A percentile compares a stretch with the other conserved stretches of the same genome.
Conservation (phyloP, 1,140 invertebrate species). For the Trichomalopsis sarcophagae region DNA sequence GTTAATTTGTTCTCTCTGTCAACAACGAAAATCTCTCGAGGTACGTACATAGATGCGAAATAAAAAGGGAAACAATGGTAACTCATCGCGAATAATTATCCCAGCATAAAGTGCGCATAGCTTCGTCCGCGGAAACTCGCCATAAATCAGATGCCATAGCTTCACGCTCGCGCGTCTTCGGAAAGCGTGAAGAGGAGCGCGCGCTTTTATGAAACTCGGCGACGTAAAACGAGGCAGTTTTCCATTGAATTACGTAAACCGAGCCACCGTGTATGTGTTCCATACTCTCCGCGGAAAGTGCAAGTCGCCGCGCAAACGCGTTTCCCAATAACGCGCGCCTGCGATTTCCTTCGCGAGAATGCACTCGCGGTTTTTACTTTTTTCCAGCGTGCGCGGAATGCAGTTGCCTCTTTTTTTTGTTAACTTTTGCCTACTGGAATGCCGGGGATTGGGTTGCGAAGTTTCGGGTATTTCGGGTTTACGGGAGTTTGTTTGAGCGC, state of each 20-base stretch:
- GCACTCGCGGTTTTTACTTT: not conserved
- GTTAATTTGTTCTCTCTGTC: not conserved
- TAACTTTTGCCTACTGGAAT: not conserved
- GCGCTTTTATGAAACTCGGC: slow-evolving; percentile 19
- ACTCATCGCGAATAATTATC: not conserved
- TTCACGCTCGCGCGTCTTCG: slow-evolving; percentile 70
- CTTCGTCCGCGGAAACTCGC: slow-evolving; percentile 12
- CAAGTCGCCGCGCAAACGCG: not conserved
- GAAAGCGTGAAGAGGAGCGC: slow-evolving; percentile 70
- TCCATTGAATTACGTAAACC: slow-evolving; percentile 20
- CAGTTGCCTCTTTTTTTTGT: not conserved
- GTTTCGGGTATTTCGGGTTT: not conserved
- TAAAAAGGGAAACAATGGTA: not conserved
- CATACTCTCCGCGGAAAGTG: not conserved
- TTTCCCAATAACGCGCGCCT: not conserved
- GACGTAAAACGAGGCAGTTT: slow-evolving; percentile 14
- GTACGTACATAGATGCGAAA: not conserved
- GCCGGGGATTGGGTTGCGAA: not conserved
- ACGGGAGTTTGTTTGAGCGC: no score
- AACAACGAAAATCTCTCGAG: not conserved
- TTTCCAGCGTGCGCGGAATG: not conserved
- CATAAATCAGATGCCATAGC: slow-evolving; percentile 45
- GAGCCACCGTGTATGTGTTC: not conserved
- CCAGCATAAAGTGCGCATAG: not conserved
- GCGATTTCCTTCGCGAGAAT: not conserved